These are phyloP conservation scores for Theropithecus gelada DNA, from an alignment of 2,113 vertebrate species.

Conservation along the genomic window DNA sequence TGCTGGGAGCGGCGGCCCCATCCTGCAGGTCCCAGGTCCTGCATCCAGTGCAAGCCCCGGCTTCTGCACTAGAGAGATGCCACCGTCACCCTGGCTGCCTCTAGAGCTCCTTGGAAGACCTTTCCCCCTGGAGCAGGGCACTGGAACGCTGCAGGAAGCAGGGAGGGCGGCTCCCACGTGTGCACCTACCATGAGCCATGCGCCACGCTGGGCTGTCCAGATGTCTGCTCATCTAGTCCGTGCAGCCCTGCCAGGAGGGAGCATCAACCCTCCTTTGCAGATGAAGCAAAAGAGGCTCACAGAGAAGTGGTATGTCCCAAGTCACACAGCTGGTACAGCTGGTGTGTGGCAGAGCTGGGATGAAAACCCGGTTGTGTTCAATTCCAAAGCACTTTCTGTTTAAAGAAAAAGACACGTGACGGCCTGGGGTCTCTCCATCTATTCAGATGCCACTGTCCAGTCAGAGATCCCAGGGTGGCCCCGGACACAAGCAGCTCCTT, in stretches of 20 bases:
- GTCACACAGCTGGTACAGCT: background rate
- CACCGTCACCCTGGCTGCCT: fast-evolving
- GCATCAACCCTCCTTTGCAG: background rate
- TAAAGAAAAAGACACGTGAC: background rate
- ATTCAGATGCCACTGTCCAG: background rate
- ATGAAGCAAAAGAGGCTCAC: background rate
- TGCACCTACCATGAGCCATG: too few relatives aligned
- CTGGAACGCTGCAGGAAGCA: background rate
- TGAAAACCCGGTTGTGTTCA: background rate
- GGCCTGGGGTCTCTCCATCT: background rate
- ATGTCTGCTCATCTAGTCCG: background rate
- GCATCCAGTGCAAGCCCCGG: background rate
- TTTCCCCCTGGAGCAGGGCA: background rate
- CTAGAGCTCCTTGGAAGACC: background rate
- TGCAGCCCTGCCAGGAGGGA: background rate
- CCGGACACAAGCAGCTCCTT: background rate
- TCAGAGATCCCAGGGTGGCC: background rate
- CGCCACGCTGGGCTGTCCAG: background rate
- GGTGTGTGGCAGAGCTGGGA: background rate
- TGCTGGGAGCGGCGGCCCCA: background rate
- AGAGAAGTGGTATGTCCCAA: background rate
- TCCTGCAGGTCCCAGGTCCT: background rate
- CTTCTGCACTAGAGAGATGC: background rate
- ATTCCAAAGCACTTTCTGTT: background rate
- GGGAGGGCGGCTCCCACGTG: background rate